Evolutionary conservation across 1,140 invertebrate species (phyloP), one percentile per base, ranked within the genome.

Genomic region (Listronotus bonariensis): DNA sequence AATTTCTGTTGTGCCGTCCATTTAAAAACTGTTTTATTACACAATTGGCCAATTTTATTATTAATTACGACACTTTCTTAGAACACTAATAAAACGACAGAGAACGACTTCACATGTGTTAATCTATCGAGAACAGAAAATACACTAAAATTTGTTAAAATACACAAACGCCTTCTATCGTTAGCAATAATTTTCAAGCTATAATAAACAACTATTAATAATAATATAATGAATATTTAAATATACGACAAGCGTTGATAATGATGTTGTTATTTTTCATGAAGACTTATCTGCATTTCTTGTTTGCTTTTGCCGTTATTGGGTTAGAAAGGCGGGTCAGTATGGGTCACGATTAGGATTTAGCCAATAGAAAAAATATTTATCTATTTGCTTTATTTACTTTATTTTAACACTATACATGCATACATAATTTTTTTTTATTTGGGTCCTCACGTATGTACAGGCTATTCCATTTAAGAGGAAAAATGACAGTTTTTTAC

Each of bases 101-200:
- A n/a, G 7, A 11, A 14, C 7, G 14, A 26, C 40, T 32, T 17
- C 18, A 7, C 40, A 26, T 20, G 38, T 56, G 54, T 45, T 45
- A 12, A 8, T 43, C 54, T 56, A 43, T 56, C 54, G 54, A 45
- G 38, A 56, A 56, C 20, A 43, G 36, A 56, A 56, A 56, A 56
- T 38, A 45, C 54, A 56, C 40, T 56, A 56, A 56, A 56, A 56
- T 56, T 42, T 26, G 41, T 26, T 56, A 45, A 56, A 56, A 56
- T n/a, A 41, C 34, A 15, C 26, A 31, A 14, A 36, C 26, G 17
- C 17, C 36, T 20, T 20, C 53, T 8, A 40, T 41, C 53, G 54
- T 17, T 40, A 31, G 12, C 26, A n/a, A 56, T 56, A 43, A 38
- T n/a, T 38, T 17, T 56, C n/a, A 12, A 18, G 42, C 54, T 56